These are phyloP conservation scores for Chaetodon trifascialis DNA, from an alignment of 2,113 vertebrate species.

Conservation along the genomic window DNA sequence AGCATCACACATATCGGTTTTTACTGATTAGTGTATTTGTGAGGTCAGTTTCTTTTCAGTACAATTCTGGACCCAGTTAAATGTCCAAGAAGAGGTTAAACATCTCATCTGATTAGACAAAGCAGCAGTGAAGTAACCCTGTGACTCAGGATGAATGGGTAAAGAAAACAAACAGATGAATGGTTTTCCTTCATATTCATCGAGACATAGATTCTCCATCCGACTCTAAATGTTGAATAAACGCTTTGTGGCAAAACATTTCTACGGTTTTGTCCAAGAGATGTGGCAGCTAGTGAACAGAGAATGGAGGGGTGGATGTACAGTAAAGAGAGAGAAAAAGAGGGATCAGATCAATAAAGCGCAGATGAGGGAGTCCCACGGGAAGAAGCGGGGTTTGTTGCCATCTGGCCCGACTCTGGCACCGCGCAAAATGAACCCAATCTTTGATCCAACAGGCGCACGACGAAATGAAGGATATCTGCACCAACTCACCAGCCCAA, in stretches of 20 bases:
- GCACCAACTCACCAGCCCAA: not conserved
- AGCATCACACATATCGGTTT: no score
- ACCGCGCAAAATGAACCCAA: not conserved
- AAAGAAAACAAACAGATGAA: not conserved
- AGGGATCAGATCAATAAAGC: constrained; percentile 71
- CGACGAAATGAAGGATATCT: constrained; percentile 19
- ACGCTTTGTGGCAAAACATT: not conserved
- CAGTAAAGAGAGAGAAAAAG: constrained; percentile 31
- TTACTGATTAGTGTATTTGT: not conserved
- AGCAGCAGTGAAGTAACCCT: not conserved
- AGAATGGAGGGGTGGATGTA: constrained; percentile 8
- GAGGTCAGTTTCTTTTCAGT: not conserved
- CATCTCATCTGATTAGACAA: not conserved
- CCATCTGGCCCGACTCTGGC: constrained; percentile 64
- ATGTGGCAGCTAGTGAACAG: constrained; percentile 24
- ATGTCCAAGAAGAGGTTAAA: not conserved
- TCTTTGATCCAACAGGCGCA: constrained; percentile 5
- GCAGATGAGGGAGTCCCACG: constrained; percentile 68
- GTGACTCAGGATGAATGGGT: not conserved
- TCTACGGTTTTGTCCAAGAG: not conserved
- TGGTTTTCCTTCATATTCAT: not conserved
- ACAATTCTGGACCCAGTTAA: not conserved
- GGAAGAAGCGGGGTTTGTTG: constrained; percentile 32
- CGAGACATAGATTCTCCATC: not conserved
- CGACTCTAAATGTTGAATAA: not conserved